Evolutionary conservation across 2,797 vertebrate genomes (phyloP), one percentile per base, ranked within the genome.

Genomic region (Tragelaphus eurycerus): DNA sequence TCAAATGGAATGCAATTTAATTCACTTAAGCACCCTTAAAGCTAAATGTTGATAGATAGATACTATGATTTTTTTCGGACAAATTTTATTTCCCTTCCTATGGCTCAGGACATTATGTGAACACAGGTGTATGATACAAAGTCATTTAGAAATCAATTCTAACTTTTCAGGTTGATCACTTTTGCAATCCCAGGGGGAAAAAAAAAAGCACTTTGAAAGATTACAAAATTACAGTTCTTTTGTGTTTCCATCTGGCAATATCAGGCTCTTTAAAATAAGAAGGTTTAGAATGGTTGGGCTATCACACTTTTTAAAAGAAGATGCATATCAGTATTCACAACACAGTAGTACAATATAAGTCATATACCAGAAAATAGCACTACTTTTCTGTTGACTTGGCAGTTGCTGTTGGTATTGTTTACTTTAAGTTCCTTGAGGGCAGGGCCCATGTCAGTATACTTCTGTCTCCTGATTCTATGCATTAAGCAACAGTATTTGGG

Each of bases 161-260:
- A 82, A 89, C 25, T 82, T 29, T 55, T 90, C 57, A 87, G 38
- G 10, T 31, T 76, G 74, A 31, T 17, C 29, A 84, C 43, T 85
- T 96, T 76, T 76, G 10, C 5, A 89, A 31, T 82, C 23, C 67
- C 3, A 19, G 34, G 38, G 4, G 38, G 38, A 5, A 38, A 38
- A 38, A 23, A 71, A 38, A 29, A 88, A 93, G 34, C 12, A 96
- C 34, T 93, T 86, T 46, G 46, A 89, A 82, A 91, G 27, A 38
- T 4, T 82, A 81, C 95, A 97, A 95, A 96, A 90, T 97, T 79
- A 85, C 0, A 91, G 15, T 64, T 95, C 34, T 57, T 78, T 94
- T 95, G 96, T 52, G 94, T 87, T 95, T 96, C 52, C 50, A 67
- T 27, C 86, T 79, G 85, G 81, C n/a, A 87, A 85, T 50, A 54